phyloP scores from a whole-genome alignment of 1,140 invertebrate genomes.

The Cotesia glomerata region DNA sequence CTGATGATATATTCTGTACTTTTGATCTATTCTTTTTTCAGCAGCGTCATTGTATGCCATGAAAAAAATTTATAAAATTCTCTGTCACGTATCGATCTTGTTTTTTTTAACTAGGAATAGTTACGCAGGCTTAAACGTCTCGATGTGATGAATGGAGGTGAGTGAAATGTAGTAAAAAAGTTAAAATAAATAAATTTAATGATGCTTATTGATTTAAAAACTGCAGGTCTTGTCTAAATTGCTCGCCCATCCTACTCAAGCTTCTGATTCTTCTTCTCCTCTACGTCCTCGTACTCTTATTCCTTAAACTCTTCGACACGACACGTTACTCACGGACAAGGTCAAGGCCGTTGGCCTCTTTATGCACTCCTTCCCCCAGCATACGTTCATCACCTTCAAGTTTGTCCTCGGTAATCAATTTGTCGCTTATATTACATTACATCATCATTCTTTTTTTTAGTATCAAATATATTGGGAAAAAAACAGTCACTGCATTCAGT shows the following conservation, averaged over 20 bases:
- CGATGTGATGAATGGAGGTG: not conserved
- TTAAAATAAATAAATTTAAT: too few species aligned
- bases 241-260: too few species aligned
- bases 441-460: constrained; percentile 14
- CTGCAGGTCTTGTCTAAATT: too few species aligned
- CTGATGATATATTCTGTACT: not conserved
- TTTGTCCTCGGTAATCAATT: not conserved
- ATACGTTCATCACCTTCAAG: constrained; percentile 29
- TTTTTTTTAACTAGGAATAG: constrained; percentile 18
- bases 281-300: constrained; percentile 32
- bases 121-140: not conserved
- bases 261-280: constrained; percentile 37
- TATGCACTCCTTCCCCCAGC: constrained; percentile 28
- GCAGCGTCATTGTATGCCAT: not conserved
- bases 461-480: not conserved
- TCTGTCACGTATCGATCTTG: constrained; percentile 40
- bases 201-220: too few species aligned
- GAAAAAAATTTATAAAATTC: constrained; percentile 28
- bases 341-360: constrained; percentile 55
- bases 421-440: not conserved
- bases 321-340: constrained; percentile 44
- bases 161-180: too few species aligned
- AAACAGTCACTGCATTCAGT: not conserved
- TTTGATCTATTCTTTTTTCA: not conserved
- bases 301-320: constrained; percentile 16